Percentiles rank a stretch among this genome's conserved stretches.
Evolutionary conservation across 2,797 vertebrate genomes (phyloP).

Genomic region (Molossus molossus): DNA sequence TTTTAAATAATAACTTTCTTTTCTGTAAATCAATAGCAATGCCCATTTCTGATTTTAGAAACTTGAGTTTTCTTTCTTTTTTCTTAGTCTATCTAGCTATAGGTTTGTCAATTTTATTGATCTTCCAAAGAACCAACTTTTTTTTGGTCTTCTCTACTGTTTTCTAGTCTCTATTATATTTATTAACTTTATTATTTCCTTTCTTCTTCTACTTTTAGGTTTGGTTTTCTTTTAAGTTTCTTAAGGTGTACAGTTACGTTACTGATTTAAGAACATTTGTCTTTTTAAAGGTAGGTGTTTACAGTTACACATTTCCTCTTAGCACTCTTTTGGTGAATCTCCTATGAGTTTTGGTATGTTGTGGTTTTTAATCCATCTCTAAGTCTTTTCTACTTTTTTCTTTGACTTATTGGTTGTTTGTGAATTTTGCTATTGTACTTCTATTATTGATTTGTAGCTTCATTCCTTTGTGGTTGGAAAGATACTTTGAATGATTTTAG

Average conservation of each 20-base stretch:
- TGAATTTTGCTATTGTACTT: background rate
- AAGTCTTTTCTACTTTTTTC: background rate
- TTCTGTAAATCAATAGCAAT: background rate
- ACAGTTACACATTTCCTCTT: too few relatives aligned
- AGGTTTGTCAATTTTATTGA: background rate
- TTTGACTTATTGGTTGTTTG: background rate
- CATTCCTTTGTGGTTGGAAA: background rate
- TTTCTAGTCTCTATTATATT: background rate
- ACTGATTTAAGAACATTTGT: background rate
- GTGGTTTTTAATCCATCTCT: background rate
- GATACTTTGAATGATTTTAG: background rate
- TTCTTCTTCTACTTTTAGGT: background rate
- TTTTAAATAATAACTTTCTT: background rate
- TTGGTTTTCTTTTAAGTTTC: background rate
- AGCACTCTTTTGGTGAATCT: background rate
- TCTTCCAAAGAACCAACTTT: background rate
- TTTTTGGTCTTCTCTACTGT: too few relatives aligned
- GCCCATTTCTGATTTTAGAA: background rate
- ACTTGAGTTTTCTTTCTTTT: background rate
- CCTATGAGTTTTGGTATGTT: accelerated
- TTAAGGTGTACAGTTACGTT: background rate
- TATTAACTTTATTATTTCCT: background rate
- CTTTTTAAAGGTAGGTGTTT: background rate
- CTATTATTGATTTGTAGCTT: background rate
- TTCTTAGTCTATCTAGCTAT: background rate